These are phyloP conservation scores for Hippasteria phrygiana DNA, from an alignment of 53 echinoderm and acorn worm species.

Conservation along the genomic window DNA sequence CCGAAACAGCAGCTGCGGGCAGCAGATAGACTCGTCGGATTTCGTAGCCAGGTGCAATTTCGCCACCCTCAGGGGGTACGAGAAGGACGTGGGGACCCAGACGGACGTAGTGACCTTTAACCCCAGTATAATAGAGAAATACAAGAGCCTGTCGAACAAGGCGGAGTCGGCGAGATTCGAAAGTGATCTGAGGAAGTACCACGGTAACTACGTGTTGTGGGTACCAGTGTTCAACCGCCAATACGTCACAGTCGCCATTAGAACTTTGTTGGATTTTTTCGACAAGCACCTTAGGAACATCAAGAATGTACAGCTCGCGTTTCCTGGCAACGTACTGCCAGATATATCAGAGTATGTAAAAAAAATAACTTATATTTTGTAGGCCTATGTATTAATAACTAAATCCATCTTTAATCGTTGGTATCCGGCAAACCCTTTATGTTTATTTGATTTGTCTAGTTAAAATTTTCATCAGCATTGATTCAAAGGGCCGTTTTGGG, in stretches of 20 bases:
- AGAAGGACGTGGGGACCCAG: conserved; percentile 85
- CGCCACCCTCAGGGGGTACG: conserved; percentile 85
- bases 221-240: conserved; percentile 87
- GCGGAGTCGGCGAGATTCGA: conserved; percentile 68
- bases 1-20: conserved; percentile 88
- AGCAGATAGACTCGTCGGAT: conserved; percentile 78
- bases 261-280: conserved; percentile 85
- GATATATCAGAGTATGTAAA: conserved; percentile 90
- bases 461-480: no score
- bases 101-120: conserved; percentile 95
- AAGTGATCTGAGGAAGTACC: conserved; percentile 71
- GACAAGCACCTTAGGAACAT: conserved; percentile 73
- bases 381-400: background rate
- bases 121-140: conserved; percentile 92
- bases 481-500: no score
- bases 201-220: conserved; percentile 93
- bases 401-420: no score
- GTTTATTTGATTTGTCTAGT: no score
- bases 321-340: conserved; percentile 89
- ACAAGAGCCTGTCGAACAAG: conserved; percentile 68
- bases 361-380: background rate
- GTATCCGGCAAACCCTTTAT: no score
- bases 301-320: conserved; percentile 90
- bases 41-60: conserved; percentile 95
- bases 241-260: conserved; percentile 74